phyloP scores from a whole-genome alignment of 1,140 invertebrate species.

The Euura lappo region DNA sequence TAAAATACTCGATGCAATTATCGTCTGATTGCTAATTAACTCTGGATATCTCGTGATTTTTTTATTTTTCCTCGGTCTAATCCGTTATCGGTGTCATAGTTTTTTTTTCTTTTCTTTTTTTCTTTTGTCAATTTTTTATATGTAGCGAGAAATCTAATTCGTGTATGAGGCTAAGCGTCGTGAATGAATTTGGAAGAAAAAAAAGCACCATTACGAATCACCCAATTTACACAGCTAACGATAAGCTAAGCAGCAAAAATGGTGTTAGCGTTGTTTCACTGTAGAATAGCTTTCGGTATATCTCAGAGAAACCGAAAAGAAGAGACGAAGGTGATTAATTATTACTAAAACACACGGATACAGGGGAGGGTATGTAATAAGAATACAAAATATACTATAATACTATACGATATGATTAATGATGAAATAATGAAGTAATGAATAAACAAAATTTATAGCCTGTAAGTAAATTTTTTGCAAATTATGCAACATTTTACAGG shows the following conservation, averaged over 20 bases:
- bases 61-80: no score
- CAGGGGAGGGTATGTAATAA: not conserved
- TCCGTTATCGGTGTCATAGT: no score
- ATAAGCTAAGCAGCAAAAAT: not conserved
- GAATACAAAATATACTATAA: slow-evolving; percentile 2
- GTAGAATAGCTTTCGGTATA: not conserved
- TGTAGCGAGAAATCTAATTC: no score
- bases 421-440: not conserved
- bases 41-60: no score
- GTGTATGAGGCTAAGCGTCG: no score
- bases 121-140: no score
- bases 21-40: no score
- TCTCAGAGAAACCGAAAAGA: not conserved
- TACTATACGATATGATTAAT: not conserved
- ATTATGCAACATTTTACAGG: slow-evolving; percentile 53
- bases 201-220: no score
- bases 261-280: not conserved
- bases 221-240: not conserved
- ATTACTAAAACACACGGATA: not conserved
- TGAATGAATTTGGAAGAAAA: no score
- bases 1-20: no score
- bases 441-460: not conserved
- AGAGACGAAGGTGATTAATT: not conserved
- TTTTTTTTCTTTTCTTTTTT: no score
- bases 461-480: slow-evolving; percentile 36